Evolutionary conservation across 2,888 invertebrate genomes (phyloP), one percentile per base, ranked within the genome.

Genomic region (Caenorhabditis angaria): DNA sequence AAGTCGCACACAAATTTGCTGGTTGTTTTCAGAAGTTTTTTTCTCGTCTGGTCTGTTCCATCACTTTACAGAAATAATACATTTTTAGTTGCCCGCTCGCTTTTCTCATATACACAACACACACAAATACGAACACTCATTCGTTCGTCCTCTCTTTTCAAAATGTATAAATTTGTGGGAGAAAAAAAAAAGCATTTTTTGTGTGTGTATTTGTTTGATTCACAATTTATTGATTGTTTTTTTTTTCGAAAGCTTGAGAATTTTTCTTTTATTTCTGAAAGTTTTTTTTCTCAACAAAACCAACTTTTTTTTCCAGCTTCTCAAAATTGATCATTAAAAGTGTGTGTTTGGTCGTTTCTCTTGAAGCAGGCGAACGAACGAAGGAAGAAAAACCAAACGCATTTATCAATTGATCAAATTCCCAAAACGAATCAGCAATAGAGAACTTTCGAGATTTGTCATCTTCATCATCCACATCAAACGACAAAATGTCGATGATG

Each of bases 401-500:
- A n/a, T n/a, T n/a, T n/a, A n/a, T n/a, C n/a, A n/a, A n/a, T n/a
- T n/a, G n/a, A n/a, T n/a, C n/a, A n/a, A n/a, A 41, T 32, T 14
- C 41, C 41, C 14, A 41, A 41, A 41, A 41, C 10, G 41, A 41
- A 6, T 3, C 6, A 41, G 10, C 41, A 41, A 41, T 41, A 41
- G 14, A 8, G 41, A 41, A 10, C 14, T 8, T 8, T 10, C 10
- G 41, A 8, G 41, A 41, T 41, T 41, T 8, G 8, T 8, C 14
- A 10, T 41, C 14, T 41, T 41, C 14, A 41, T n/a, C n/a, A n/a
- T n/a, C n/a, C 12, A 22, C 25, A 51, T 29, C 41, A 20, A 63
- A 24, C 27, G 22, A 51, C 2, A 51, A 51, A 51, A 70, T 70
- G 63, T 67, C 71, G 48, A 71, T 67, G 67, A 65, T 72, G 67